A percentile compares a stretch with the other conserved stretches of the same genome.
These are phyloP conservation scores for Macrobrachium nipponense DNA, from an alignment of 1,140 invertebrate genomes.

Conservation along the genomic window DNA sequence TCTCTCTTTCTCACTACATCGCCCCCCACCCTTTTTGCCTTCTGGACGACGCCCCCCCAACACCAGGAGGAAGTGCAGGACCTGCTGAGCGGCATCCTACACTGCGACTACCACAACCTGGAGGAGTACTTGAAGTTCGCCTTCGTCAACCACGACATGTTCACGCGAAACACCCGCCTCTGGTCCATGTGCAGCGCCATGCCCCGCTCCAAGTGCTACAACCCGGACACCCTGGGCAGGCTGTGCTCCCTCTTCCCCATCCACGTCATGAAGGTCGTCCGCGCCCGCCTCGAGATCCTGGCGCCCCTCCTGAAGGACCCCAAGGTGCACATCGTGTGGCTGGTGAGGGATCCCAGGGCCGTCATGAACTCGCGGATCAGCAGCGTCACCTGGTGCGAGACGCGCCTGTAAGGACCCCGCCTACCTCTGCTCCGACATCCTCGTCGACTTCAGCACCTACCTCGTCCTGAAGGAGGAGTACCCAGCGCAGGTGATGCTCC, in stretches of 20 bases:
- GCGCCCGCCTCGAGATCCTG: constrained; percentile 61
- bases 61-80: constrained; percentile 70
- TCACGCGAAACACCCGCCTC: constrained; percentile 63
- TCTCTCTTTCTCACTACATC: too few relatives aligned
- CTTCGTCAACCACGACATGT: constrained; percentile 61
- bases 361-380: constrained; percentile 66
- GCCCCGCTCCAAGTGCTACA: constrained; percentile 62
- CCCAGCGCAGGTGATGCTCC: constrained; percentile 61
- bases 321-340: constrained; percentile 65
- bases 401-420: constrained; percentile 65
- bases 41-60: too few relatives aligned
- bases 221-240: constrained; percentile 61
- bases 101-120: constrained; percentile 61
- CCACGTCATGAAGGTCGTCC: constrained; percentile 65
- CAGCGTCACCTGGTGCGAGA: constrained; percentile 66
- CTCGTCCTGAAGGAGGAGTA: constrained; percentile 62
- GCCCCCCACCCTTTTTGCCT: too few relatives aligned
- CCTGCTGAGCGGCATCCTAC: constrained; percentile 56
- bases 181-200: constrained; percentile 64
- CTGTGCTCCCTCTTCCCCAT: constrained; percentile 65
- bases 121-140: constrained; percentile 63
- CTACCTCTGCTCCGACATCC: constrained; percentile 66
- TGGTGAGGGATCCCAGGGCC: constrained; percentile 67
- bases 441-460: constrained; percentile 63
- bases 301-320: constrained; percentile 35